Percentiles rank a stretch among this genome's conserved stretches.
phyloP scores from a whole-genome alignment of 2,113 vertebrate species.

The Periophthalmodon schlosseri region DNA sequence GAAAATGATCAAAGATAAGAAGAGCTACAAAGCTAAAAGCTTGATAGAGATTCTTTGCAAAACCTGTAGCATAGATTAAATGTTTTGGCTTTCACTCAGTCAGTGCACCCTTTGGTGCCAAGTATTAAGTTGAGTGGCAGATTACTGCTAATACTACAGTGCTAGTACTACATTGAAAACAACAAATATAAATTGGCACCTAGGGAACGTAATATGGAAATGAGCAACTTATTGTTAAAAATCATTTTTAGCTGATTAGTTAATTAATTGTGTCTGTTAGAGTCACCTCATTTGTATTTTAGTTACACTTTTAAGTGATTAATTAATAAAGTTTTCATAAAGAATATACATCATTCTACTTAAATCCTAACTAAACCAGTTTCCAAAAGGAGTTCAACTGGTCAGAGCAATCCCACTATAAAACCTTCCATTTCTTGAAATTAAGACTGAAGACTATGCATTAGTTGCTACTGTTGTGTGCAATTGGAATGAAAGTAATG shows the following conservation, averaged over 20 bases:
- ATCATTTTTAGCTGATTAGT: neutral
- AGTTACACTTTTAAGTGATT: neutral
- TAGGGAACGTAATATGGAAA: conserved; percentile 8
- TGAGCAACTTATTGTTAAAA: neutral
- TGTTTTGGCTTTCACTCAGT: conserved; percentile 4
- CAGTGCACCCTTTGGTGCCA: neutral
- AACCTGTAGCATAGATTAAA: neutral
- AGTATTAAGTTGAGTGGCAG: conserved; percentile 21
- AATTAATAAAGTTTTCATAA: neutral
- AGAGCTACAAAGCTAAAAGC: conserved; percentile 13
- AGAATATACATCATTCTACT: neutral
- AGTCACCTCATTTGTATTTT: neutral
- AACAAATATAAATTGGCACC: conserved; percentile 63
- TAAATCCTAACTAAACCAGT: neutral
- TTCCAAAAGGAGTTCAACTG: conserved; percentile 5
- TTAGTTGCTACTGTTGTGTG: conserved; percentile 36
- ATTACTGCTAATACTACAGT: conserved; percentile 32
- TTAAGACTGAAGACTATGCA: conserved; percentile 13
- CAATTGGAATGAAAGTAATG: conserved; percentile 31
- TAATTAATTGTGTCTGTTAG: neutral
- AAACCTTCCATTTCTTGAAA: neutral
- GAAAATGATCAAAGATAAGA: conserved; percentile 13
- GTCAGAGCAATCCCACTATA: neutral
- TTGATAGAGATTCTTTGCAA: conserved; percentile 10
- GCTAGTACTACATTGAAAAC: conserved; percentile 26